phyloP scores from a whole-genome alignment of 2,888 invertebrate species.

The Pedicia rivosa region DNA sequence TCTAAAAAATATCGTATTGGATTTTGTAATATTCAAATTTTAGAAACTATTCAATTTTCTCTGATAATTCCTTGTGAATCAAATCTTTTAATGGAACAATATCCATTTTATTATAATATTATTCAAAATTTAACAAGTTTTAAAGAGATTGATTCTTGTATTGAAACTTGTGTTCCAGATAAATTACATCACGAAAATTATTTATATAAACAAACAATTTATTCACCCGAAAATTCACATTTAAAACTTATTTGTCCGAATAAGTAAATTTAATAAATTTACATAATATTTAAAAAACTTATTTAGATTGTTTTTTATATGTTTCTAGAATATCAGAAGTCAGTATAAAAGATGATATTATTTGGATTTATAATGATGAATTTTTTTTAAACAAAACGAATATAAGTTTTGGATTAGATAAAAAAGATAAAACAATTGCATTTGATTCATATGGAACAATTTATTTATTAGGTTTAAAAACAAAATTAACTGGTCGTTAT shows the following conservation, averaged over 20 bases:
- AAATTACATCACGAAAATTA: background rate
- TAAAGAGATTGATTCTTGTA: conserved; percentile 26
- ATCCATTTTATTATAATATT: conserved; percentile 32
- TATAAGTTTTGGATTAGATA: conserved; percentile 26
- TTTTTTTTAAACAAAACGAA: background rate
- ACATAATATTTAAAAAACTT: too few species aligned
- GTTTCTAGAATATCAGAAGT: too few species aligned
- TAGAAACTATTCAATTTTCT: background rate
- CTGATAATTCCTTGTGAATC: conserved; percentile 33
- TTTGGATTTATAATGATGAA: background rate
- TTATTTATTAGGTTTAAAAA: conserved; percentile 40
- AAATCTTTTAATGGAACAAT: conserved; percentile 24
- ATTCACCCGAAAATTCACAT: background rate
- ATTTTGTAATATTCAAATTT: background rate
- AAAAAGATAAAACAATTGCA: conserved; percentile 32
- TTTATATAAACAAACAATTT: background rate
- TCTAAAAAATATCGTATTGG: background rate
- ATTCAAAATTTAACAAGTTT: conserved; percentile 36
- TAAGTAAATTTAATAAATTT: background rate
- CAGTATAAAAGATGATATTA: too few species aligned
- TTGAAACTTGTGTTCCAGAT: conserved; percentile 27
- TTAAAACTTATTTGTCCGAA: background rate
- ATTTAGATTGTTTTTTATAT: too few species aligned
- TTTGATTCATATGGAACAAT: conserved; percentile 40
- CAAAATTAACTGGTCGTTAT: conserved; percentile 50